These are phyloP conservation scores for Drosophila diplacantha DNA, from an alignment of 2,888 invertebrate species.

Conservation along the genomic window DNA sequence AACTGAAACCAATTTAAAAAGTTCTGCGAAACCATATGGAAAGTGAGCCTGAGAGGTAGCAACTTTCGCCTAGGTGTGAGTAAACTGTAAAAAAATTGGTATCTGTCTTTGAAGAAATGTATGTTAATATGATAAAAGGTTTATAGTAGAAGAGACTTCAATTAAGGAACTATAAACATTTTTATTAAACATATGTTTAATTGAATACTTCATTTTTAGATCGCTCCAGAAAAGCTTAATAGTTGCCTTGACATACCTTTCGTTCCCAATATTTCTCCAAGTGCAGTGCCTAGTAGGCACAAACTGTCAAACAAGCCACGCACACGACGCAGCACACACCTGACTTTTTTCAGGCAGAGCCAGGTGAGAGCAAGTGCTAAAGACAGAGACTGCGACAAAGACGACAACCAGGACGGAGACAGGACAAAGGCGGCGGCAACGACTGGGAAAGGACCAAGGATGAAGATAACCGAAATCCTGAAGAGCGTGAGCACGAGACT, in stretches of 20 bases:
- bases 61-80: conserved; percentile 13
- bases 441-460: conserved; percentile 38
- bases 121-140: background rate
- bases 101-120: background rate
- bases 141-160: fast-evolving
- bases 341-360: conserved; percentile 16
- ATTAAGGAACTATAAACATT: too few species aligned
- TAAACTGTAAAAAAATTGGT: conserved; percentile 1
- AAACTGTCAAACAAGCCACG: conserved; percentile 14
- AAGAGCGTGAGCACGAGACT: conserved; percentile 54
- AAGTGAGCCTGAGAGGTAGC: conserved; percentile 41
- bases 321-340: conserved; percentile 28
- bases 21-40: conserved; percentile 65
- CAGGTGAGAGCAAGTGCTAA: conserved; percentile 15
- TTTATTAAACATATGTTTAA: too few species aligned
- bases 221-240: background rate
- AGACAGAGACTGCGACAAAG: conserved; percentile 1
- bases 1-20: conserved; percentile 69
- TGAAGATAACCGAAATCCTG: conserved; percentile 56
- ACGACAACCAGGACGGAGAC: conserved; percentile 5
- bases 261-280: background rate
- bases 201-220: too few species aligned
- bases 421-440: background rate
- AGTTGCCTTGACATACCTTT: background rate
- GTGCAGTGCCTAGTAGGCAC: conserved; percentile 22